A percentile compares a stretch with the other conserved stretches of the same genome.
Conservation (phyloP, 1,140 invertebrate species). For the Phthorimaea operculella region DNA sequence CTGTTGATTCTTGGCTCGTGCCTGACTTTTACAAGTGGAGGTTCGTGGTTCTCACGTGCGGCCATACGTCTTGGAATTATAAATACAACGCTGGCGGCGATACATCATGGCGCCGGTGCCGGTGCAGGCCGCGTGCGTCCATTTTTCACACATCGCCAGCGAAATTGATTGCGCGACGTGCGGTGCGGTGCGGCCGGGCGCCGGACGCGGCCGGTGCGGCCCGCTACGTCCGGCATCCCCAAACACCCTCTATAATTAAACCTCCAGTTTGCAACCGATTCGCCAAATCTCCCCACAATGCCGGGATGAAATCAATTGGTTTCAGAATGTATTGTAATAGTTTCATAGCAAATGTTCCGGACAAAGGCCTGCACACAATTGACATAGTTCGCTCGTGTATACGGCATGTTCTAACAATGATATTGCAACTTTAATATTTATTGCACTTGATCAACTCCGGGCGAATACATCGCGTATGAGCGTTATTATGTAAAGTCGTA, state of each 20-base stretch:
- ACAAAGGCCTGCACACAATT: slow-evolving; percentile 58
- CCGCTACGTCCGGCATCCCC: not conserved
- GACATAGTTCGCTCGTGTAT: slow-evolving; percentile 48
- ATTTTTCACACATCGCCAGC: slow-evolving; percentile 40
- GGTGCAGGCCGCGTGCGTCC: slow-evolving; percentile 21
- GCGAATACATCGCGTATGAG: slow-evolving; percentile 4
- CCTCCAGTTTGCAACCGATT: not conserved
- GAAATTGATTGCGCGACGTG: slow-evolving; percentile 32
- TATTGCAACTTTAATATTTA: slow-evolving; percentile 67
- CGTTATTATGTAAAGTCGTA: slow-evolving; percentile 16
- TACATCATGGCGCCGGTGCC: slow-evolving; percentile 27
- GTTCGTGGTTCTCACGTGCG: slow-evolving; percentile 12
- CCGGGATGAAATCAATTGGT: slow-evolving; percentile 16
- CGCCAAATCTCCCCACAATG: not conserved
- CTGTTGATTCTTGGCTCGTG: not conserved
- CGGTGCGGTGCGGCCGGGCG: not conserved
- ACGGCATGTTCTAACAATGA: slow-evolving; percentile 61
- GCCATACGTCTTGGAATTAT: slow-evolving; percentile 29
- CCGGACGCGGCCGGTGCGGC: not conserved
- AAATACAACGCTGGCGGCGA: slow-evolving; percentile 13
- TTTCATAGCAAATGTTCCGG: slow-evolving; percentile 54
- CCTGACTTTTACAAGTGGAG: not conserved
- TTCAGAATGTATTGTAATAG: slow-evolving; percentile 36
- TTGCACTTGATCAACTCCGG: slow-evolving; percentile 61
- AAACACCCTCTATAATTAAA: not conserved